A percentile compares a stretch with the other conserved stretches of the same genome.
These are phyloP conservation scores for Tetanocera ferruginea DNA, from an alignment of 2,888 invertebrate species.

Conservation along the genomic window DNA sequence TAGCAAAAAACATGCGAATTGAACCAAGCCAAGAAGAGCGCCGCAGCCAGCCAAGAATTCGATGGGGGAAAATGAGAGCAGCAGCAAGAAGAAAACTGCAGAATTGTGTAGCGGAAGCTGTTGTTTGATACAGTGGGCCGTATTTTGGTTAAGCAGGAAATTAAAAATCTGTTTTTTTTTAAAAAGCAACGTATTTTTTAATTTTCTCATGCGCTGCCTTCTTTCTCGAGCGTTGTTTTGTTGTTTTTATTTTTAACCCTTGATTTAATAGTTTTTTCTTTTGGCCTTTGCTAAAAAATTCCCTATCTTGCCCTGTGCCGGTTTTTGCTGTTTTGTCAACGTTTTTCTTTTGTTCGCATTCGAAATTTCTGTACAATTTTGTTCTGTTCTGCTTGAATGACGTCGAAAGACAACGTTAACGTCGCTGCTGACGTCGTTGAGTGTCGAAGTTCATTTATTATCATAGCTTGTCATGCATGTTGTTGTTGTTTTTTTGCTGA, in stretches of 20 bases:
- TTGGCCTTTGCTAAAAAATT: not conserved
- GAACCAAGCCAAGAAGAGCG: not conserved
- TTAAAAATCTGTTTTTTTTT: too few relatives aligned
- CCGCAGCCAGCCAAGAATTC: not conserved
- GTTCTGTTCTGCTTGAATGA: conserved; percentile 24
- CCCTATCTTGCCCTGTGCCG: not conserved
- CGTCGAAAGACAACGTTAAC: not conserved
- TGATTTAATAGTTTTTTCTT: not conserved
- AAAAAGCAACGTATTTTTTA: not conserved
- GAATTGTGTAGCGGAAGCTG: not conserved
- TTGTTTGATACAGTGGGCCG: not conserved
- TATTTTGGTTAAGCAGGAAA: too few relatives aligned
- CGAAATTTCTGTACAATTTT: not conserved
- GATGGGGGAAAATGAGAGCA: not conserved
- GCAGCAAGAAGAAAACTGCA: not conserved
- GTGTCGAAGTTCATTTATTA: conserved; percentile 50
- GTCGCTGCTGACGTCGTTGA: conserved; percentile 8
- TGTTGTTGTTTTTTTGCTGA: too few relatives aligned
- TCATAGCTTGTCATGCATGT: conserved; percentile 45
- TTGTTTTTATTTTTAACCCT: not conserved
- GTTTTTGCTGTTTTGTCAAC: conserved; percentile 11
- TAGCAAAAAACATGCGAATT: not conserved
- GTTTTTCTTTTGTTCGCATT: conserved; percentile 8
- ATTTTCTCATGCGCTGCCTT: not conserved
- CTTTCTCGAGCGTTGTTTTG: not conserved